Base-by-base conservation (phyloP, 2,888 invertebrate species). In the Eilema depressum region DNA sequence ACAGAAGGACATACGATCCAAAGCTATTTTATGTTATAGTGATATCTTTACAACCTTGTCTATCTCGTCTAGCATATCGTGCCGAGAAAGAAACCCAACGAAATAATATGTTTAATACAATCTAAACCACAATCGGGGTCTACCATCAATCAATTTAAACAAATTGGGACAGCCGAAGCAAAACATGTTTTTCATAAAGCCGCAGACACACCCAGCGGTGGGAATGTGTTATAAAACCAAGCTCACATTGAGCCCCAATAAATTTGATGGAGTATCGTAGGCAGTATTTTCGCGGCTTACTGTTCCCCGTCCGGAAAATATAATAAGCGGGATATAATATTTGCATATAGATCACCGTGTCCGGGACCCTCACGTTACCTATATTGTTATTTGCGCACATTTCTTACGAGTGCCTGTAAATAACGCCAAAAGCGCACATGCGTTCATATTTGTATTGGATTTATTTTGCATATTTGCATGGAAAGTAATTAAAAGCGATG, bases 301-400 rank as follows among this genome's bases (percentile, higher is more conserved):
- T 86, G 90, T 91, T 90, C 87, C 89, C 86, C 80, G 83, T 80
- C 85, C 83, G 88, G 90, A 86, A 90, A 93, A 93, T 93, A 94
- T 94, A 94, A 95, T 95, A 95, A 94, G 92, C 93, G 92, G 91
- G 93, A 92, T 93, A 93, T 94, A 93, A 93, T 86, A 95, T 95
- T 95, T 93, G 90, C 95, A 95, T 95, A 93, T 94, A 95, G 92
- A 95, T 94, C 95, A 93, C 93, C 84, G 76, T 90, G 90, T 91
- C 88, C 86, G 88, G 82, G 81, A 86, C 84, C 85, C 83, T 83
- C 81, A 47, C 76, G 80, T 77, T 83, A 83, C 87, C 82, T 87
- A 89, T 88, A 88, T 88, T 89, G 85, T 89, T 91, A 91, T 91
- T 91, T 90, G 88, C 89, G 85, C 86, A 79, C 84, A 80, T 87